Percentiles rank a stretch among this genome's conserved stretches.
phyloP scores from a whole-genome alignment of 1,140 invertebrate species.

The Drosophila nebulosa region DNA sequence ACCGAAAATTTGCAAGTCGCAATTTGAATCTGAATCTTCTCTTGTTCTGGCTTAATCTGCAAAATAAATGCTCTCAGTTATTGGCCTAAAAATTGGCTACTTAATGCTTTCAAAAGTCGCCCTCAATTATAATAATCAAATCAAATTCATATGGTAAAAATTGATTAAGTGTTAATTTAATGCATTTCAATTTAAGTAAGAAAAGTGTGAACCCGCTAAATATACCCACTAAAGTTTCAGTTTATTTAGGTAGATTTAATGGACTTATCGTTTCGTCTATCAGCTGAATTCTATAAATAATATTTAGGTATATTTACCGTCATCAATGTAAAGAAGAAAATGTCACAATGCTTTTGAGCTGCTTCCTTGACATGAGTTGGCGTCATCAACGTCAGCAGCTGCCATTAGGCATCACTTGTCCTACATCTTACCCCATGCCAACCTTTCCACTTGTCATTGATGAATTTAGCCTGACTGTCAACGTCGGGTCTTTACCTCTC shows the following conservation, averaged over 20 bases:
- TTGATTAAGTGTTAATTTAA: too few species aligned
- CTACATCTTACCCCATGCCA: not conserved
- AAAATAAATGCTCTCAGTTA: too few species aligned
- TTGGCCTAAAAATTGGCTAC: too few species aligned
- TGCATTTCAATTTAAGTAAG: not conserved
- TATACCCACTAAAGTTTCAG: not conserved
- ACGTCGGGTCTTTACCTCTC: not conserved
- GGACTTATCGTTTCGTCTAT: not conserved
- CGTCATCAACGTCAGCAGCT: conserved; percentile 21
- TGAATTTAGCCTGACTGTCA: conserved; percentile 54
- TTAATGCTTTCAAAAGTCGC: too few species aligned
- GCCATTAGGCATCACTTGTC: not conserved
- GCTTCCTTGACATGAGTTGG: not conserved
- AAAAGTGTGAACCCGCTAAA: too few species aligned
- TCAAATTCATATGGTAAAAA: too few species aligned
- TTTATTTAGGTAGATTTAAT: not conserved
- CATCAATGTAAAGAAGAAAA: conserved; percentile 1
- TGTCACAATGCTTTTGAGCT: not conserved
- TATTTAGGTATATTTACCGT: not conserved
- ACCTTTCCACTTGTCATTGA: conserved; percentile 56
- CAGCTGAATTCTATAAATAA: not conserved
- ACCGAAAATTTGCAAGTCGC: too few species aligned
- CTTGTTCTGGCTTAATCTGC: too few species aligned
- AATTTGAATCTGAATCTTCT: too few species aligned
- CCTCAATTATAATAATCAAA: too few species aligned